phyloP scores from a whole-genome alignment of 2,888 invertebrate genomes.

The Lottia scabra region DNA sequence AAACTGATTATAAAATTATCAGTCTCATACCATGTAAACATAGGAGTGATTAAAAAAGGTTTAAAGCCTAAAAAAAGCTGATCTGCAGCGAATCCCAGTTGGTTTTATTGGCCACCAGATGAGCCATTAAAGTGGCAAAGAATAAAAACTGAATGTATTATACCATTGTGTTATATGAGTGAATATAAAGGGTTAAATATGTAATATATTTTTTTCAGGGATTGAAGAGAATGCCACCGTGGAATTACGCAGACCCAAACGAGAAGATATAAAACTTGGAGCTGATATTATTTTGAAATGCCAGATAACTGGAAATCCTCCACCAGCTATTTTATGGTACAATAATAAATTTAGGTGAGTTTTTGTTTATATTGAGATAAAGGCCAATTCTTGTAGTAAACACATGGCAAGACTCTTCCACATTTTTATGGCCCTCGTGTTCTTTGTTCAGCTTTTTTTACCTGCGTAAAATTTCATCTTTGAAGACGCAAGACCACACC shows the following conservation, averaged over 20 bases:
- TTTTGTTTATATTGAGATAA: no score
- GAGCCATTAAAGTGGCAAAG: background rate
- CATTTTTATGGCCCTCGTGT: no score
- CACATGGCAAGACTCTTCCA: no score
- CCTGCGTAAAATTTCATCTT: no score
- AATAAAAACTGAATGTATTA: background rate
- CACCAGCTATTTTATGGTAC: conserved; percentile 78
- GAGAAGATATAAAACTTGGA: conserved; percentile 70
- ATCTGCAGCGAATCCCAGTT: background rate
- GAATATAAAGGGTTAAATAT: background rate
- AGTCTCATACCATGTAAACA: no score
- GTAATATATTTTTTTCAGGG: conserved; percentile 73
- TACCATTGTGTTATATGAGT: no score
- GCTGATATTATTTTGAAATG: conserved; percentile 75
- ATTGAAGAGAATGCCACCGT: conserved; percentile 74
- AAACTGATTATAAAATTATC: no score
- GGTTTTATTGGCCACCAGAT: background rate
- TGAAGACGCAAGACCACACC: no score
- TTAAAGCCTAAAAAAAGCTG: no score
- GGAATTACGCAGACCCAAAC: conserved; percentile 68
- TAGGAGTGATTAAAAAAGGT: no score
- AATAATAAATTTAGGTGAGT: conserved; percentile 66
- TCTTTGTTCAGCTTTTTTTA: no score
- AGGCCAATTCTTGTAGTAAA: no score
- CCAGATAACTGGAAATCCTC: conserved; percentile 77